phyloP scores from a whole-genome alignment of 2,888 invertebrate genomes.

The Tipula helvola region DNA sequence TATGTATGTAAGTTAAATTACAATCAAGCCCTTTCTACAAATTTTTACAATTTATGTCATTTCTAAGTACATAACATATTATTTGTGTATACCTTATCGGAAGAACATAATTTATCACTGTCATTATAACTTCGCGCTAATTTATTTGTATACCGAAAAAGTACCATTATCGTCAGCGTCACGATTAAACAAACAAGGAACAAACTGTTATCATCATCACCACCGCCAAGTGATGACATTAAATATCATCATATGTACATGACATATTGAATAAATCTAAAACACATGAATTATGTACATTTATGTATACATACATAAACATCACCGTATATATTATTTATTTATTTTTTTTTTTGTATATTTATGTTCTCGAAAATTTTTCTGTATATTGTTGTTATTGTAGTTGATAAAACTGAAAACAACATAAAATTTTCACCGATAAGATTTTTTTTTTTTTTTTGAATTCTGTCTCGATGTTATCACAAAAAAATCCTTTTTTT shows the following conservation, averaged over 20 bases:
- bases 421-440: neutral
- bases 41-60: neutral
- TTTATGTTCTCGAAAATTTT: neutral
- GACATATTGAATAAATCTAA: neutral
- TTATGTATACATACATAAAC: neutral
- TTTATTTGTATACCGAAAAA: neutral
- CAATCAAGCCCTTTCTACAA: neutral
- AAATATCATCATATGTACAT: neutral
- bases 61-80: neutral
- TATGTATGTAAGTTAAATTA: no score
- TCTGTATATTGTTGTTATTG: neutral
- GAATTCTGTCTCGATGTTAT: neutral
- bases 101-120: neutral
- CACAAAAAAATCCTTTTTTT: neutral
- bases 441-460: neutral
- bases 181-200: neutral
- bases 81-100: neutral
- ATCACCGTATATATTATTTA: neutral
- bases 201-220: neutral
- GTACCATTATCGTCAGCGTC: neutral
- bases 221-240: neutral
- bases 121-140: neutral
- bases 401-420: neutral
- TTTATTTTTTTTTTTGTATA: neutral
- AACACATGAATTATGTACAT: neutral